Percentiles rank a stretch among this genome's conserved stretches.
Conservation (phyloP, 1,140 invertebrate species). For the Diorhabda carinulata region DNA sequence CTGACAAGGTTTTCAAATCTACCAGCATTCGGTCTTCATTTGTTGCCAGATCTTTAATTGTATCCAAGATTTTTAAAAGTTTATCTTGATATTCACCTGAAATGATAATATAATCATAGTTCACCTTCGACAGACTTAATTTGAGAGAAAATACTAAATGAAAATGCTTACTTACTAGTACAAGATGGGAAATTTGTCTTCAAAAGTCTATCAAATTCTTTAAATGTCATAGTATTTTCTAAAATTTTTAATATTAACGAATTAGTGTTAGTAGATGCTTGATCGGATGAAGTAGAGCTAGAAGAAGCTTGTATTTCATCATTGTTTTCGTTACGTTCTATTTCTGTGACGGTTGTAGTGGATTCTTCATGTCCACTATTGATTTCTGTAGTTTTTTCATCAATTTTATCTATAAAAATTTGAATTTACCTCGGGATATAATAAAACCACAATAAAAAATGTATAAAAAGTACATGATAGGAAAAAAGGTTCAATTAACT, state of each 20-base stretch:
- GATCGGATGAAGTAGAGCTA: neutral
- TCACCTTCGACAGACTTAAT: too few relatives aligned
- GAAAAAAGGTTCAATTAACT: too few relatives aligned
- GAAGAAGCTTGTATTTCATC: neutral
- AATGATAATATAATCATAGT: neutral
- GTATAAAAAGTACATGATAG: too few relatives aligned
- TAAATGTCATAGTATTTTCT: slow-evolving; percentile 22
- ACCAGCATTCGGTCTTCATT: slow-evolving; percentile 25
- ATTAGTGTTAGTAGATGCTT: neutral
- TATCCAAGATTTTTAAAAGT: slow-evolving; percentile 28
- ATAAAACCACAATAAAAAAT: too few relatives aligned
- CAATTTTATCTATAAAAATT: too few relatives aligned
- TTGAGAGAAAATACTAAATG: neutral
- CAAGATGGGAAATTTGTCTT: slow-evolving; percentile 20
- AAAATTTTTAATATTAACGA: slow-evolving; percentile 10
- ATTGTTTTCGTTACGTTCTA: neutral
- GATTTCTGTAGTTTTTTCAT: too few relatives aligned
- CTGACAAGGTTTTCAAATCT: slow-evolving; percentile 29
- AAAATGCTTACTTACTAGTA: slow-evolving; percentile 19
- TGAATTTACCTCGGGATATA: too few relatives aligned
- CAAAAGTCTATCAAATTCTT: slow-evolving; percentile 26
- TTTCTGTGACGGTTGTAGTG: neutral
- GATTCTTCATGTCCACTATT: neutral
- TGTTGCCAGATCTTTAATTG: slow-evolving; percentile 26
- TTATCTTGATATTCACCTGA: slow-evolving; percentile 23